A percentile compares a stretch with the other conserved stretches of the same genome.
Evolutionary conservation across 2,113 vertebrate species (phyloP).

Genomic region (Shinisaurus crocodilurus): DNA sequence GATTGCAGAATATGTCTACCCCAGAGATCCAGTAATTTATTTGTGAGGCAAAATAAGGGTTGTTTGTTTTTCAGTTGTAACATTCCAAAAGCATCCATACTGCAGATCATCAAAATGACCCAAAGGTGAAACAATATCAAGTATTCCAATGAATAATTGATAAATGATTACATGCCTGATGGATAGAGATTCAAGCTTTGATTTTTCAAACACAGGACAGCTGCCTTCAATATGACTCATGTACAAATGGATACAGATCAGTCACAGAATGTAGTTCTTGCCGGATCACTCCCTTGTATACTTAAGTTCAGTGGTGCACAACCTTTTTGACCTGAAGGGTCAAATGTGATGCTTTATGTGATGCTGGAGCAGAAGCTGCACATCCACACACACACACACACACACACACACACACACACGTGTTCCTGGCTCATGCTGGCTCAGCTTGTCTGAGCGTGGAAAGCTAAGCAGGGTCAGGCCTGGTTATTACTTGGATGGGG

Average conservation of each 20-base stretch:
- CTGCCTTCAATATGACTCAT: neutral
- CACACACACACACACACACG: no score
- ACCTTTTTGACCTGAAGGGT: no score
- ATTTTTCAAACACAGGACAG: neutral
- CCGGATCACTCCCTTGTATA: neutral
- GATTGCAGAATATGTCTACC: neutral
- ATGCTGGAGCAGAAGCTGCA: no score
- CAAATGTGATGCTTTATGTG: no score
- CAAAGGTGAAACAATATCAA: neutral
- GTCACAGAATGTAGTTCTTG: neutral
- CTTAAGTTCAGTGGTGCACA: no score
- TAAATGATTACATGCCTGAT: neutral
- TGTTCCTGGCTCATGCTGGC: no score
- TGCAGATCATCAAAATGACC: neutral
- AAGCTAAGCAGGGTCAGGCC: no score
- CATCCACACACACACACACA: no score
- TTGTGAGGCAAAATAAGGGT: neutral
- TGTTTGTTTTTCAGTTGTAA: neutral
- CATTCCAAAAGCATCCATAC: neutral
- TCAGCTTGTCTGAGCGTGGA: no score
- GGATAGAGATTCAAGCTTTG: neutral
- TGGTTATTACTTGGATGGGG: no score
- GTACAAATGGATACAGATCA: neutral
- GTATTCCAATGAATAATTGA: neutral
- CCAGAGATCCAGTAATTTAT: neutral